phyloP scores from a whole-genome alignment of 2,888 invertebrate genomes.

The Thecocarcelia acutangulata region DNA sequence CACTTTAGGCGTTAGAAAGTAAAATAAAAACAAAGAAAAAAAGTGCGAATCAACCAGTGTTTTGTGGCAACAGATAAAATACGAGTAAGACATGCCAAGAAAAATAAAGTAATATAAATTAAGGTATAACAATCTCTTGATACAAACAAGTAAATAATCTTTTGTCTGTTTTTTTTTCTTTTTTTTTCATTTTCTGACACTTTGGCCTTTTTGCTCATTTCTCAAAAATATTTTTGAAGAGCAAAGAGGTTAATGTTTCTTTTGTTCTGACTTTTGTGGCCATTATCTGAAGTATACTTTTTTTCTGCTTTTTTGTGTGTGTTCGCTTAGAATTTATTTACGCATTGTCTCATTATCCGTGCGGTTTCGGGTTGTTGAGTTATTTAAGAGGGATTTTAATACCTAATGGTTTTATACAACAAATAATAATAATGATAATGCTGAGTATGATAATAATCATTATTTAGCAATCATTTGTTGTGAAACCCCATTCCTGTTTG shows the following conservation, averaged over 20 bases:
- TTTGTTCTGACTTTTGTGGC: conserved; percentile 57
- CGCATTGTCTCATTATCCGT: conserved; percentile 49
- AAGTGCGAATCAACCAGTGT: conserved; percentile 36
- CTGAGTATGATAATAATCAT: conserved; percentile 58
- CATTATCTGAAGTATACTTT: conserved; percentile 53
- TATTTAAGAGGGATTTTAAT: conserved; percentile 56
- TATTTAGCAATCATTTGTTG: conserved; percentile 46
- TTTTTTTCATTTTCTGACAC: not conserved
- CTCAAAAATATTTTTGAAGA: not conserved
- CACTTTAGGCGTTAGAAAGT: not conserved
- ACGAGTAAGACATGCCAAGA: conserved; percentile 47
- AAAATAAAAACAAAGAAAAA: too few species aligned
- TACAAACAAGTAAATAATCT: conserved; percentile 65
- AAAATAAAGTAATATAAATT: conserved; percentile 68
- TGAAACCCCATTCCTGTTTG: not conserved
- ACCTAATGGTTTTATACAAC: conserved; percentile 56
- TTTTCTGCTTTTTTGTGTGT: conserved; percentile 1
- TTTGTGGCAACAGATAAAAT: conserved; percentile 18
- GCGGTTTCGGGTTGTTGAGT: conserved; percentile 51
- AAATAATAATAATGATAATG: conserved; percentile 51
- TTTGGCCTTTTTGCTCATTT: too few species aligned
- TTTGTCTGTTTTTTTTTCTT: conserved; percentile 17
- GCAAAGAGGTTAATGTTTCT: conserved; percentile 33
- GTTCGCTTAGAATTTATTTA: conserved; percentile 29
- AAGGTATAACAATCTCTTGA: conserved; percentile 67